Percentiles rank a stretch among this genome's conserved stretches.
These are phyloP conservation scores for Hirtodrosophila cameraria DNA, from an alignment of 2,888 invertebrate species.

Conservation along the genomic window DNA sequence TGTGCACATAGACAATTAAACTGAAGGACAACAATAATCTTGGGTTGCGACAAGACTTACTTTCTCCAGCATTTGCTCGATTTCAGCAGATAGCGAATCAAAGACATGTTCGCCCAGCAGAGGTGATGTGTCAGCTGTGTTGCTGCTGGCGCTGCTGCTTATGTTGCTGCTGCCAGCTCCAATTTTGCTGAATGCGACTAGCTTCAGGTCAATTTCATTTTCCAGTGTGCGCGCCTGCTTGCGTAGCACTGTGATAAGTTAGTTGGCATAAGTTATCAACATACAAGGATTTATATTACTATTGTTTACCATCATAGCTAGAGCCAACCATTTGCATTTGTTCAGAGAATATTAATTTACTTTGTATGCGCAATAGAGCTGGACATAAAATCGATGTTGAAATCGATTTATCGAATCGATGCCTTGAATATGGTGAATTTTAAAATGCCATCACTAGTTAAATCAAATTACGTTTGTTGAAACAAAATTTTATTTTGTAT, in stretches of 20 bases:
- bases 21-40: slow-evolving; percentile 1
- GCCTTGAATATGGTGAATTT: too few species aligned
- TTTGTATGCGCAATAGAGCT: too few species aligned
- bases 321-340: slow-evolving; percentile 76
- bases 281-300: not conserved
- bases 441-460: too few species aligned
- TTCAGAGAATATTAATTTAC: slow-evolving; percentile 27
- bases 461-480: too few species aligned
- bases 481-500: too few species aligned
- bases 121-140: slow-evolving; percentile 90
- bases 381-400: too few species aligned
- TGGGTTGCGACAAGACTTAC: slow-evolving; percentile 85
- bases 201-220: slow-evolving; percentile 97
- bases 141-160: slow-evolving; percentile 67
- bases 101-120: slow-evolving; percentile 96
- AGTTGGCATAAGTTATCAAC: too few species aligned
- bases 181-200: slow-evolving; percentile 97
- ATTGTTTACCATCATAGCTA: slow-evolving; percentile 78
- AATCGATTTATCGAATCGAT: too few species aligned
- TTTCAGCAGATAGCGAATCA: slow-evolving; percentile 95
- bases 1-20: slow-evolving; percentile 82
- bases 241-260: slow-evolving; percentile 87
- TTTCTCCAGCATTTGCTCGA: slow-evolving; percentile 93
- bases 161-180: slow-evolving; percentile 88
- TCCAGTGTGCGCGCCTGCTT: slow-evolving; percentile 97